A percentile compares a stretch with the other conserved stretches of the same genome.
Evolutionary conservation across 2,888 invertebrate genomes (phyloP).

Genomic region (Apodemia duryi): DNA sequence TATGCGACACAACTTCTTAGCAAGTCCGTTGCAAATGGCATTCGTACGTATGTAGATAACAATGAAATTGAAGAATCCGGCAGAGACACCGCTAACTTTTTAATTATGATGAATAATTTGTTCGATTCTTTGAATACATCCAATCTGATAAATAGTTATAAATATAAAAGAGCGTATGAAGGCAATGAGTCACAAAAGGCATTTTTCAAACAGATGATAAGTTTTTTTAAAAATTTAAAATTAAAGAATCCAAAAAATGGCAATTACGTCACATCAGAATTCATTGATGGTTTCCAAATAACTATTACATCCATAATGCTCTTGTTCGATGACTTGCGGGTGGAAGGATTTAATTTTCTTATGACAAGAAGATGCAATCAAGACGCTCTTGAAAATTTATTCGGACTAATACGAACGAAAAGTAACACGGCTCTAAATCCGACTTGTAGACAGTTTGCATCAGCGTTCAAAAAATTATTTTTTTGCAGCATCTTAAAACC

Average conservation of each 20-base stretch:
- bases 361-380: constrained; percentile 18
- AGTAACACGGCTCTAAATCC: neutral
- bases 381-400: constrained; percentile 16
- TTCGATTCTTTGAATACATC: constrained; percentile 32
- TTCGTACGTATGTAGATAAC: constrained; percentile 29
- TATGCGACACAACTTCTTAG: constrained; percentile 39
- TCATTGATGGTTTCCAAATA: neutral
- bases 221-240: constrained; percentile 24
- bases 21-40: constrained; percentile 36
- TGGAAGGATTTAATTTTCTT: constrained; percentile 20
- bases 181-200: constrained; percentile 27
- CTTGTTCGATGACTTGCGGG: constrained; percentile 19
- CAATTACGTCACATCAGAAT: neutral
- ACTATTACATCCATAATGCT: constrained; percentile 3
- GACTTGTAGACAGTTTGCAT: constrained; percentile 21
- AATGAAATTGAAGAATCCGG: constrained; percentile 24
- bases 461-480: constrained; percentile 17
- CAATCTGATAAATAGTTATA: constrained; percentile 17
- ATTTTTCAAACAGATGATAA: constrained; percentile 28
- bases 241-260: constrained; percentile 4
- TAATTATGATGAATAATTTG: constrained; percentile 30
- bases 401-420: constrained; percentile 2
- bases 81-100: constrained; percentile 27
- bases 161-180: constrained; percentile 20
- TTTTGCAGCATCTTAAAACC: constrained; percentile 16